These are phyloP conservation scores for Stratiolaelaps scimitus DNA, from an alignment of 1,140 invertebrate species.

Conservation along the genomic window DNA sequence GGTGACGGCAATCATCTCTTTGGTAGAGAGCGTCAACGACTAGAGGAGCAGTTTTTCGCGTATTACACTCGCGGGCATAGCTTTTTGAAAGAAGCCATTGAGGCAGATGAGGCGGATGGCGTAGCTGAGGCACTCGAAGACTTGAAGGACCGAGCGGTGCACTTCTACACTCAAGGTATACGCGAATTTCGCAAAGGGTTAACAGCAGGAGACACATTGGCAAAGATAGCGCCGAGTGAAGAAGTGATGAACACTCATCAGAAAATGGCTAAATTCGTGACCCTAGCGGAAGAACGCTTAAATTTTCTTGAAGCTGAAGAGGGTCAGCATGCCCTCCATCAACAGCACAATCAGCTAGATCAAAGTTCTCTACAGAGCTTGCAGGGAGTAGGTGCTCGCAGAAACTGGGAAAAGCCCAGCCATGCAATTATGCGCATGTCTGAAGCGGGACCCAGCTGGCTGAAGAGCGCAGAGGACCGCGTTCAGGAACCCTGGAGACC, in stretches of 20 bases:
- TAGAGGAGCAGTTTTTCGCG: slow-evolving; percentile 25
- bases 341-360: slow-evolving; percentile 18
- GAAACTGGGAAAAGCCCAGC: slow-evolving; percentile 23
- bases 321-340: background rate
- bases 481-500: slow-evolving; percentile 19
- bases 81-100: slow-evolving; percentile 15
- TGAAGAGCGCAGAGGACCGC: slow-evolving; percentile 2
- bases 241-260: slow-evolving; percentile 21
- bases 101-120: slow-evolving; percentile 16
- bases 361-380: background rate
- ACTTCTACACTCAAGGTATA: slow-evolving; percentile 27
- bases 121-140: slow-evolving; percentile 14
- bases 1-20: background rate
- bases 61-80: slow-evolving; percentile 21
- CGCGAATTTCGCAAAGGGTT: slow-evolving; percentile 20
- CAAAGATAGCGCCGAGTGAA: slow-evolving; percentile 2
- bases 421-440: slow-evolving; percentile 22
- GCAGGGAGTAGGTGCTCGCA: slow-evolving; percentile 2
- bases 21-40: background rate
- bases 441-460: slow-evolving; percentile 19
- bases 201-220: slow-evolving; percentile 2
- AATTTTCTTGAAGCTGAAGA: slow-evolving; percentile 11
- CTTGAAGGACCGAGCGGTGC: slow-evolving; percentile 5
- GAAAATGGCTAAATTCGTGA: slow-evolving; percentile 10
- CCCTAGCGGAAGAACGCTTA: background rate